phyloP scores from a whole-genome alignment of 2,113 vertebrate species.

The Tichodroma muraria region DNA sequence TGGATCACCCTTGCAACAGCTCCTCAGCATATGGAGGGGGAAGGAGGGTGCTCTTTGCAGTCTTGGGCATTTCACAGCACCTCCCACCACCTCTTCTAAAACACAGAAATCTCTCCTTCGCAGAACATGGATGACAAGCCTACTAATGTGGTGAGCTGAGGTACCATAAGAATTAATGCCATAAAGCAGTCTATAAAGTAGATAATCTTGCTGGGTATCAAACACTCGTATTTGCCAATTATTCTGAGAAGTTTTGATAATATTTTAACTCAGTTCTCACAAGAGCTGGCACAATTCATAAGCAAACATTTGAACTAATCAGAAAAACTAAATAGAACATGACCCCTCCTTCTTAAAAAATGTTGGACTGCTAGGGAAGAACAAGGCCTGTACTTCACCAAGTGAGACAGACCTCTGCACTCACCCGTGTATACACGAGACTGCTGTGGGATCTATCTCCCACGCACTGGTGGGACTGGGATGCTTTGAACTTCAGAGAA shows the following conservation, averaged over 20 bases:
- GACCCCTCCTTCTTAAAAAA: neutral
- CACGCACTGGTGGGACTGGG: neutral
- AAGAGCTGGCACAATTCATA: neutral
- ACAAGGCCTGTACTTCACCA: neutral
- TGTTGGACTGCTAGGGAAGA: neutral
- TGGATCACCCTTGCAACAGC: neutral
- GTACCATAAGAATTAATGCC: neutral
- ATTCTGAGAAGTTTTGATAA: neutral
- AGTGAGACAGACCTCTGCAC: neutral
- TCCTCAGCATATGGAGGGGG: neutral
- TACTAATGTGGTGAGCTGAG: neutral
- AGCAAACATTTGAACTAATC: neutral
- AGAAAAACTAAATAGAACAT: neutral
- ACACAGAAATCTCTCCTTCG: neutral
- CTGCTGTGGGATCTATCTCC: neutral
- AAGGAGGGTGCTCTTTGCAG: neutral
- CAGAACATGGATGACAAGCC: neutral
- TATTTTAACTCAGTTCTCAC: neutral
- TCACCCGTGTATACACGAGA: neutral
- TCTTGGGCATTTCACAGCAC: neutral
- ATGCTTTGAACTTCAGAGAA: neutral
- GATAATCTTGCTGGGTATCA: neutral
- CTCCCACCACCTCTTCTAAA: neutral
- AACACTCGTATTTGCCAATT: neutral
- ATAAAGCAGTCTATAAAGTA: neutral